Evolutionary conservation across 1,140 invertebrate genomes (phyloP), one percentile per base, ranked within the genome.

Genomic region (Drosophila nigromelanica): DNA sequence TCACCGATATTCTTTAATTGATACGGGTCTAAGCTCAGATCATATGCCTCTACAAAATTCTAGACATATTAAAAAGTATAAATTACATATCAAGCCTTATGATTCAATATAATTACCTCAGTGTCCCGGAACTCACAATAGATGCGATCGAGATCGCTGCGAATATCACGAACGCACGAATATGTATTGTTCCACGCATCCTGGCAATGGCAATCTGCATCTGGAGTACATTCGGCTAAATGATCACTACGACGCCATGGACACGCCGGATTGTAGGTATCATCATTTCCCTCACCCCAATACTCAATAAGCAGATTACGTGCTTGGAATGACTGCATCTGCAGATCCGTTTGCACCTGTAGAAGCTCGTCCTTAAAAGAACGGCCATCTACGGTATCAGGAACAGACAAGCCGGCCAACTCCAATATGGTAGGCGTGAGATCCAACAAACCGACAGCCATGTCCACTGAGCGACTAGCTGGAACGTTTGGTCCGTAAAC

Each of bases 161-260:
- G 92, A 86, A 27, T 96, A 62, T 94, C 93, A 51, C 96, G 91
- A 4, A 98, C 70, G 89, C 97, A 98, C 0, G 92, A 92, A 80
- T 95, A 98, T 0, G 97, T 97, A 83, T 98, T 98, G 87, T 98
- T 98, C 78, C 87, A 93, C 0, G 94, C 91, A 91, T 97, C 97
- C 92, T 97, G 94, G 85, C 97, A 98, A 86, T 97, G 97, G 80
- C 97, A 98, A 45, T 93, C 94, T 69, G 94, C 94, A 4, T 94
- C 92, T 33, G 92, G 92, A 47, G 92, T 92, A 79, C 96, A 97
- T 73, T 94, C 92, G 8, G 93, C 90, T 48, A 96, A 80, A 79
- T 94, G 93, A 51, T 92, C 78, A 87, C 94, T 93, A 48, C 91
- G 86, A 37, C 92, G 92, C 87, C 92, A 93, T 2, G 94, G 94